Evolutionary conservation across 2,113 vertebrate species (phyloP).

Genomic region (Bombycilla garrulus): DNA sequence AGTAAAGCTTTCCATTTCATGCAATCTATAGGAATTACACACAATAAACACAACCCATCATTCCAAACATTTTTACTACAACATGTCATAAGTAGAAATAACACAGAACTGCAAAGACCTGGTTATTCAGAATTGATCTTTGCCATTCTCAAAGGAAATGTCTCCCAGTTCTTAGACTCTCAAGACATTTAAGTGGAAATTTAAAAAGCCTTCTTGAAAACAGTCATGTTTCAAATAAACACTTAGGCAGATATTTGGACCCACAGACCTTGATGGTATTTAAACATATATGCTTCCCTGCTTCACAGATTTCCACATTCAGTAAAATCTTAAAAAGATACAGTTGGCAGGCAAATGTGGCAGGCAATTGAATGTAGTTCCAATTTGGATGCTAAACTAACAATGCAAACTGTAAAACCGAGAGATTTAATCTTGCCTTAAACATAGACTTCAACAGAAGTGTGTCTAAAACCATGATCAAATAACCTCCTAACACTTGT

Average conservation of each 20-base stretch:
- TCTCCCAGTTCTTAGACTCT: background rate
- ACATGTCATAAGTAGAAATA: background rate
- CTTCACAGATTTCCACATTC: background rate
- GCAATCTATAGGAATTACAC: background rate
- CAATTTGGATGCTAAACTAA: constrained; percentile 1
- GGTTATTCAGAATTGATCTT: background rate
- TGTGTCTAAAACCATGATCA: background rate
- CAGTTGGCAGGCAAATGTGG: constrained; percentile 5
- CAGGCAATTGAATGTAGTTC: background rate
- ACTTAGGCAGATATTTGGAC: constrained; percentile 33
- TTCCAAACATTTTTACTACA: background rate
- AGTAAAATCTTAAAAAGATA: background rate
- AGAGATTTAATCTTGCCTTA: background rate
- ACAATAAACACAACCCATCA: background rate
- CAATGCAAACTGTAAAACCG: constrained; percentile 15
- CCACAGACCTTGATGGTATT: background rate
- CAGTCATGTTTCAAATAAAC: background rate
- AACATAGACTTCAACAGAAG: background rate
- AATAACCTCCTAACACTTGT: background rate
- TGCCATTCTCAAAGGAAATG: background rate
- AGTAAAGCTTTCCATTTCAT: background rate
- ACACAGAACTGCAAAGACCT: background rate
- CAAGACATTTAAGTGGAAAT: background rate
- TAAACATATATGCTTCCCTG: background rate
- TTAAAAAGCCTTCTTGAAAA: background rate